Conservation (phyloP, 2,797 vertebrate genomes). For the Diplodus sargus region DNA sequence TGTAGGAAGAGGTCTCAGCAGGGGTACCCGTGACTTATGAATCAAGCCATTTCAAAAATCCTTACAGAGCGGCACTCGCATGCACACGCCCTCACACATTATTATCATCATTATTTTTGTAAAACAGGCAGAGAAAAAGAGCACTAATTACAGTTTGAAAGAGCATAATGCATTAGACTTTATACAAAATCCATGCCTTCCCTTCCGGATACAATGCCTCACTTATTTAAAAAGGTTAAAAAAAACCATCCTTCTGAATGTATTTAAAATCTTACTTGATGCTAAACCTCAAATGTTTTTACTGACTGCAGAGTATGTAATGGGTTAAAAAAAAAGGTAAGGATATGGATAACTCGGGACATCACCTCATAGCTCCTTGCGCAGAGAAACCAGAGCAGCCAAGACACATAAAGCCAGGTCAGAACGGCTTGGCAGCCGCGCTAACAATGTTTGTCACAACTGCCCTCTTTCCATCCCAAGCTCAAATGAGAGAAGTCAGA, state of each 20-base stretch:
- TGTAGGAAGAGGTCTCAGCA: slow-evolving; percentile 80
- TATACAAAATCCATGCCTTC: slow-evolving; percentile 13
- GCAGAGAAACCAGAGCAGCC: slow-evolving; percentile 71
- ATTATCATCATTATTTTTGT: slow-evolving; percentile 52
- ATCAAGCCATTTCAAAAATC: slow-evolving; percentile 75
- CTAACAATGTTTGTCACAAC: slow-evolving; percentile 88
- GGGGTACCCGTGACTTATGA: slow-evolving; percentile 79
- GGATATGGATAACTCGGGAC: slow-evolving; percentile 65
- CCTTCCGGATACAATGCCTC: slow-evolving; percentile 23
- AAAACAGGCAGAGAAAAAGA: slow-evolving; percentile 44
- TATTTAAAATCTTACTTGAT: slow-evolving; percentile 11
- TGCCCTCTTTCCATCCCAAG: slow-evolving; percentile 77
- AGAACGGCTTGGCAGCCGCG: slow-evolving; percentile 62
- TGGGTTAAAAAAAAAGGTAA: slow-evolving; percentile 64
- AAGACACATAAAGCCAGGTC: slow-evolving; percentile 77
- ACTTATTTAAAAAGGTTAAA: slow-evolving; percentile 13
- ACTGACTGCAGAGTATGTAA: slow-evolving; percentile 15
- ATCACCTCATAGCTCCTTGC: slow-evolving; percentile 69
- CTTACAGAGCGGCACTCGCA: slow-evolving; percentile 29
- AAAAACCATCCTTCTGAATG: slow-evolving; percentile 6
- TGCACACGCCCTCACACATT: slow-evolving; percentile 37
- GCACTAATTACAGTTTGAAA: slow-evolving; percentile 25
- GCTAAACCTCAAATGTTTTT: background rate
- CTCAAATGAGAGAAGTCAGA: slow-evolving; percentile 85
- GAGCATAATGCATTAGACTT: background rate